phyloP scores from a whole-genome alignment of 2,888 invertebrate genomes.

The Rhagophthalmus giganteus region DNA sequence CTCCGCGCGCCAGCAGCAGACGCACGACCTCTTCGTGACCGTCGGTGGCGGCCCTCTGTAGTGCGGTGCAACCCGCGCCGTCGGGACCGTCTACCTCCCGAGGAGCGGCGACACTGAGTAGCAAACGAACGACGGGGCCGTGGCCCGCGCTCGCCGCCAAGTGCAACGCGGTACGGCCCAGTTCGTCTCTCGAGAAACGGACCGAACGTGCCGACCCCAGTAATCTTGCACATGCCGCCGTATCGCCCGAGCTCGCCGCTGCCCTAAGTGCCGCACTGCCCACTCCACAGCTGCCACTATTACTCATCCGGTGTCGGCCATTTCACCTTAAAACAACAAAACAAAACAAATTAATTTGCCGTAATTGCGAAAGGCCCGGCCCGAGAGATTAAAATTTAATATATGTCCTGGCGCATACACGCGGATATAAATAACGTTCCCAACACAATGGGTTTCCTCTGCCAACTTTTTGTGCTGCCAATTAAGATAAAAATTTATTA shows the following conservation, averaged over 20 bases:
- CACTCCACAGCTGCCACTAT: conserved; percentile 36
- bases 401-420: no score
- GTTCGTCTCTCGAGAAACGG: conserved; percentile 52
- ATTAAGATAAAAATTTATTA: no score
- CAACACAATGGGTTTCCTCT: no score
- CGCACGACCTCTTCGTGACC: conserved; percentile 77
- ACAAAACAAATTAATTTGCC: no score
- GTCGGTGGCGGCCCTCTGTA: conserved; percentile 81
- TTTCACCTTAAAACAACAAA: conserved; percentile 44
- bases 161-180: conserved; percentile 52
- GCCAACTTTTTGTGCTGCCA: no score
- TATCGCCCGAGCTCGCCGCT: conserved; percentile 52
- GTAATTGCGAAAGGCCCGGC: no score
- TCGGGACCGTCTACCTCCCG: conserved; percentile 59
- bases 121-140: conserved; percentile 47
- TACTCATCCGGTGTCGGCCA: conserved; percentile 54
- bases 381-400: background rate
- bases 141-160: conserved; percentile 53
- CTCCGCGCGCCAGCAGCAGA: conserved; percentile 68
- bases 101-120: conserved; percentile 53
- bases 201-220: conserved; percentile 48
- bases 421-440: no score
- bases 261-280: conserved; percentile 50
- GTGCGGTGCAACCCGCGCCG: conserved; percentile 70
- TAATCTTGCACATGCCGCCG: conserved; percentile 46